Base-by-base conservation (phyloP, 2,797 vertebrate genomes). In the Crypturellus tataupa region DNA sequence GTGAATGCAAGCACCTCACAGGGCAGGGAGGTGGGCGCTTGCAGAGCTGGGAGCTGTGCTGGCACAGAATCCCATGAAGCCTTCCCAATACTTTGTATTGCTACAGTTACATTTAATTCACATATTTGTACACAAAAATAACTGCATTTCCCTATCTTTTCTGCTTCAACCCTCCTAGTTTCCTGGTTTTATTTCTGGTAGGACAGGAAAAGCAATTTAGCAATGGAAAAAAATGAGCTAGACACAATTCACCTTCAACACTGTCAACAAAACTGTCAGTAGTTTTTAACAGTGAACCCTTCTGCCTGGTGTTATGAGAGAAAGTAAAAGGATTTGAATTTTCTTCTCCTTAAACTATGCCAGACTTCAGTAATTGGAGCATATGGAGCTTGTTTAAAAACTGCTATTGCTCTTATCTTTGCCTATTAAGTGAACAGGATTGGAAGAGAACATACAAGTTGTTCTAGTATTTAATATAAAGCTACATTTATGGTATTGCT, bases 321-420 rank as follows among this genome's bases (percentile, higher is more conserved):
- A 85, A 86, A 84, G 77, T 83, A 69, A 87, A 82, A 91, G 31
- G 31, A 70, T 75, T 83, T 44, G 19, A 20, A 78, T 91, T 91
- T 92, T 71, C 62, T 84, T 59, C 49, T 85, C 78, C 63, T 72
- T 85, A 72, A 73, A 81, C 86, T 29, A 59, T 25, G 58, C 80
- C 59, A 49, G 53, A 49, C 49, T 35, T 87, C 77, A 24, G 63
- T 70, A 90, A 55, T 2, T 53, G 64, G 56, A 27, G 49, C 87
- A 91, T 42, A 82, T 73, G 79, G 85, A 87, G 29, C 69, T 80
- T 87, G 70, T 92, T 79, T 94, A 91, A 87, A 92, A 78, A 89
- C 53, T 72, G 24, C 39, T 79, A 16, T 47, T 89, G 89, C 75
- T 81, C 70, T 67, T 82, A 85, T 80, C 68, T 83, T 87, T 37